phyloP scores from a whole-genome alignment of 1,140 invertebrate species.

The Aricia agestis region DNA sequence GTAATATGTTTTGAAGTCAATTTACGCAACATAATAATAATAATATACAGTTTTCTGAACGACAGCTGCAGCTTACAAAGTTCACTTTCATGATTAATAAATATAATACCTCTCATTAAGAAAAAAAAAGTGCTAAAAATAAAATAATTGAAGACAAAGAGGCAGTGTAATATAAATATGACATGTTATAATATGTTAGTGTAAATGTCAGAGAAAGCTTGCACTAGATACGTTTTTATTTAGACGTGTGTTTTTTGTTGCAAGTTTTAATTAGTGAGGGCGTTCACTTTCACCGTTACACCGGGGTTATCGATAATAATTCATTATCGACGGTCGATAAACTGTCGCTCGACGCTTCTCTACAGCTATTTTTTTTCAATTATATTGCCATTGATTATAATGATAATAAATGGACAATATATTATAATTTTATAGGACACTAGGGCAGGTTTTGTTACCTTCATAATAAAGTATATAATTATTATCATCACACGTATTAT shows the following conservation, averaged over 20 bases:
- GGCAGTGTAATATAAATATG: background rate
- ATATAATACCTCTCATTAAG: background rate
- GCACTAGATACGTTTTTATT: conserved; percentile 8
- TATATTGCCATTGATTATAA: background rate
- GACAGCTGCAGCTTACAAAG: background rate
- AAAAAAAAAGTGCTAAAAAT: background rate
- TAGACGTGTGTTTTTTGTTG: conserved; percentile 3
- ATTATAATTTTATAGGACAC: background rate
- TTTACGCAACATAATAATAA: background rate
- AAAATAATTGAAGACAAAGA: background rate
- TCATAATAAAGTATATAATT: too few species aligned
- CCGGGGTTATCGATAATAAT: conserved; percentile 1
- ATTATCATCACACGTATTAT: too few species aligned
- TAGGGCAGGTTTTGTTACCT: background rate
- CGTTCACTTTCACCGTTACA: conserved; percentile 11
- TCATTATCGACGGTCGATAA: conserved; percentile 3
- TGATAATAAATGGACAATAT: background rate
- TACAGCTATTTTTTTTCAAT: background rate
- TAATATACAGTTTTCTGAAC: background rate
- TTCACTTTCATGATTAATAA: background rate
- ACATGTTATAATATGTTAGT: background rate
- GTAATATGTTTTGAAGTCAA: too few species aligned
- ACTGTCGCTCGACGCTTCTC: background rate
- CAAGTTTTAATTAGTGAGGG: background rate
- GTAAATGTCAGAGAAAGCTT: conserved; percentile 11